Conservation (phyloP, 2,113 vertebrate species). For the Gymnocephalus cernua region DNA sequence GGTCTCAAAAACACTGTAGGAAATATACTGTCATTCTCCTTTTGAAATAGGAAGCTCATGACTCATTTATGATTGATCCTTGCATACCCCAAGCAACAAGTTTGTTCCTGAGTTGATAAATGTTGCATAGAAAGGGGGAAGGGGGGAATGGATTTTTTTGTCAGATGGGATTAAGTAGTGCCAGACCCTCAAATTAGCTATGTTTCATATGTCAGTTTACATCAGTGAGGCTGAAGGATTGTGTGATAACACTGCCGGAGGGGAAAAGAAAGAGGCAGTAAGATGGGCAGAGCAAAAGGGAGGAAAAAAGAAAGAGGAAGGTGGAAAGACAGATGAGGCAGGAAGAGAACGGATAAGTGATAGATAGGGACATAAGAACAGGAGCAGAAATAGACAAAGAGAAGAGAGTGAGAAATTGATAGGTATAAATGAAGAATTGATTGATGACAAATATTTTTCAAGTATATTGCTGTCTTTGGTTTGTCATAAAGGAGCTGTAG, state of each 20-base stretch:
- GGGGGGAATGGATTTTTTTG: conserved; percentile 65
- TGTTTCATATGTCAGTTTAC: conserved; percentile 79
- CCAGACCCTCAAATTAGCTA: conserved; percentile 74
- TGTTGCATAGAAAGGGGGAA: conserved; percentile 32
- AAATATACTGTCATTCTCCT: conserved; percentile 33
- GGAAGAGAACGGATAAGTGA: conserved; percentile 11
- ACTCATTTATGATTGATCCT: conserved; percentile 64
- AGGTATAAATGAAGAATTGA: conserved; percentile 27
- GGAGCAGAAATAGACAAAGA: conserved; percentile 16
- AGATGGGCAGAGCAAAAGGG: not conserved
- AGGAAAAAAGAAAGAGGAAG: not conserved
- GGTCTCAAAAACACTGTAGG: conserved; percentile 41
- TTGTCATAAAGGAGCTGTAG: not conserved
- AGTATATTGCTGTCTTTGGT: not conserved
- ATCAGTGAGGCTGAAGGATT: conserved; percentile 53
- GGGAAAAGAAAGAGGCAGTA: not conserved
- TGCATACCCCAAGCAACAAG: conserved; percentile 55
- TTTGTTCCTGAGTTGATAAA: conserved; percentile 71
- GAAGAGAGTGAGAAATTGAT: conserved; percentile 17
- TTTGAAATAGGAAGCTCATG: conserved; percentile 47
- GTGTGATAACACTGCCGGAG: conserved; percentile 24
- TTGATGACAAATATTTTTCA: conserved; percentile 29
- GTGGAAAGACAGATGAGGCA: conserved; percentile 13
- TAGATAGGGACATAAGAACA: conserved; percentile 32
- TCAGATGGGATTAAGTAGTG: conserved; percentile 72